Conservation (phyloP, 2,113 vertebrate genomes). For the Ammospiza caudacuta region DNA sequence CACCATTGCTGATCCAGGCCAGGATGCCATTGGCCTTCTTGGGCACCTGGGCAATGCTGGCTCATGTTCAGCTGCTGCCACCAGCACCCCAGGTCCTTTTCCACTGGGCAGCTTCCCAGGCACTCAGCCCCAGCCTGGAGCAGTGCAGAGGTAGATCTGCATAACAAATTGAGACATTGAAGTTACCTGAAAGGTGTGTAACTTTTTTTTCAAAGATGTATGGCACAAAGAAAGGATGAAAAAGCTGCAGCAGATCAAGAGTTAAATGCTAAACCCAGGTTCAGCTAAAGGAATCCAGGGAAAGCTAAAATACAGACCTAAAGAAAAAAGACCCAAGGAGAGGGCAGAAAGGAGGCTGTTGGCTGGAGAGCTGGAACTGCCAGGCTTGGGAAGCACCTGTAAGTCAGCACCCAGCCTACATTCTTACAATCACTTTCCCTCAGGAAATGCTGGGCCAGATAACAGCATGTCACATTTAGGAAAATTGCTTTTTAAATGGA, state of each 20-base stretch:
- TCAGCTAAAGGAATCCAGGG: background rate
- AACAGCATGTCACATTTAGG: background rate
- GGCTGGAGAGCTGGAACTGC: background rate
- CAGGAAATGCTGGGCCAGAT: background rate
- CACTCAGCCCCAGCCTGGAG: background rate
- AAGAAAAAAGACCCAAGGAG: background rate
- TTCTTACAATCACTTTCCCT: background rate
- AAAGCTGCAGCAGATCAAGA: background rate
- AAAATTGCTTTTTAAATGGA: background rate
- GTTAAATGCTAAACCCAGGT: background rate
- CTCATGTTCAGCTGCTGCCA: rapidly evolving
- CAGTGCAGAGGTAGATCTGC: background rate
- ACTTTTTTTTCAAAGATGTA: background rate
- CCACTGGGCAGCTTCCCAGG: background rate
- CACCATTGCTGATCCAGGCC: background rate
- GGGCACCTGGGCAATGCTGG: background rate
- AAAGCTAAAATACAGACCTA: background rate
- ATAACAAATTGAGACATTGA: background rate
- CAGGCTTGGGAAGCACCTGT: background rate
- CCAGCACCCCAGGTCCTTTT: background rate
- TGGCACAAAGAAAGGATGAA: background rate
- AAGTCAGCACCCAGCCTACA: background rate
- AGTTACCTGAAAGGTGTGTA: background rate
- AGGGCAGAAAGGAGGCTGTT: background rate
- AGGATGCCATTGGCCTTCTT: background rate